Percentiles rank a stretch among this genome's conserved stretches.
phyloP scores from a whole-genome alignment of 2,888 invertebrate genomes.

The Epinotia nisella region DNA sequence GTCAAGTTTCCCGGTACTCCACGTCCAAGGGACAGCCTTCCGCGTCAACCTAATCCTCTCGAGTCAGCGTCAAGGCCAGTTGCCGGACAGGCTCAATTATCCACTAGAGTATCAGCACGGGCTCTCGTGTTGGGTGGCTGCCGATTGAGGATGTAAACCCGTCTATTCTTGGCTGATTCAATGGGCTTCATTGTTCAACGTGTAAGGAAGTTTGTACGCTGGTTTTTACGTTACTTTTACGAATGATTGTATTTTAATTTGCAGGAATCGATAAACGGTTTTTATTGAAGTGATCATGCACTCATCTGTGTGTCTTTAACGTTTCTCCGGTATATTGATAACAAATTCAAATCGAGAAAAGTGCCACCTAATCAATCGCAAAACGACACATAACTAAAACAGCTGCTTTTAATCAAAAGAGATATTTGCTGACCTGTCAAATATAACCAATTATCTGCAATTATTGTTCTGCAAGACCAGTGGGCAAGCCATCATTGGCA shows the following conservation, averaged over 20 bases:
- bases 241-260: neutral
- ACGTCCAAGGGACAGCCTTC: slow-evolving; percentile 30
- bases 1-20: slow-evolving; percentile 13
- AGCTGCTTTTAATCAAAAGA: neutral
- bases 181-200: slow-evolving; percentile 21
- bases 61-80: slow-evolving; percentile 56
- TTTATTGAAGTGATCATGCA: neutral
- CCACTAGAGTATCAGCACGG: slow-evolving; percentile 53
- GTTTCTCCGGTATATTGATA: neutral
- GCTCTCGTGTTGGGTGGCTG: slow-evolving; percentile 51
- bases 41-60: slow-evolving; percentile 36
- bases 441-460: neutral
- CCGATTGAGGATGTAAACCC: slow-evolving; percentile 50
- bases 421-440: neutral
- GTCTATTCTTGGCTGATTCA: slow-evolving; percentile 40
- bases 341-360: neutral
- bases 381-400: neutral
- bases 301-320: neutral
- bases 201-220: slow-evolving; percentile 25
- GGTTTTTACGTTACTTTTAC: slow-evolving; percentile 17
- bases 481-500: neutral
- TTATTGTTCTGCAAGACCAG: too few species aligned
- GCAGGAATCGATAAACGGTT: slow-evolving; percentile 1
- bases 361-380: neutral
- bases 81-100: slow-evolving; percentile 62